Base-by-base conservation (phyloP, 1,140 invertebrate species). In the Drosophila tani region DNA sequence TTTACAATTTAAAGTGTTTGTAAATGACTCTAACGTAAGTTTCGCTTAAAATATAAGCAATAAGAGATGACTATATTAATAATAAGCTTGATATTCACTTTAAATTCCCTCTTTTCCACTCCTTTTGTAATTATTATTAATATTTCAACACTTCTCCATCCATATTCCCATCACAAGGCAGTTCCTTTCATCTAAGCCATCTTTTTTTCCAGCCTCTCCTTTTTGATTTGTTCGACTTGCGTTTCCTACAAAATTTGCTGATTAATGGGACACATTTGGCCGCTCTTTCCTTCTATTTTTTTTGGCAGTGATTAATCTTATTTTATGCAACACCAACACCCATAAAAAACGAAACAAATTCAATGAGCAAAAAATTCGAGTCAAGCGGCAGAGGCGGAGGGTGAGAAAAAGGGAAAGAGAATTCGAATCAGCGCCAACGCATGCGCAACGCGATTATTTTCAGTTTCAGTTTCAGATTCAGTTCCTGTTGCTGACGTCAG, bases 401-500 rank as follows among this genome's bases (percentile, higher is more conserved):
- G 32, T 8, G 32, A 32, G 32, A 32, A 32, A 32, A 32, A 35
- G 43, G 53, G 38, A 51, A 41, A 19, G 19, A 35, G 65, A 69
- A 49, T 58, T 67, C 45, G 65, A 70, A 70, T 43, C 69, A 58
- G 69, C 69, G 66, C 69, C 69, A 73, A 73, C 69, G 69, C 69
- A 73, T 73, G 67, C 69, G 69, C 69, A 73, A 59, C 69, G 69
- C 69, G 66, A 73, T 73, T 73, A 50, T 59, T 71, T 73, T 69
- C 67, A 69, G 67, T 38, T 67, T 70, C 67, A 70, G 62, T 43
- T 65, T 65, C 32, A 64, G 66, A 51, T 71, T 71, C 67, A 73
- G 69, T 73, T 73, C 69, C 69, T 73, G 69, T 73, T 73, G 69
- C 69, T 73, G 69, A 73, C 69, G 69, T 73, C 66, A 70, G 67